Percentiles rank a stretch among this genome's conserved stretches.
Evolutionary conservation across 2,113 vertebrate genomes (phyloP).

Genomic region (Xenopus laevis): DNA sequence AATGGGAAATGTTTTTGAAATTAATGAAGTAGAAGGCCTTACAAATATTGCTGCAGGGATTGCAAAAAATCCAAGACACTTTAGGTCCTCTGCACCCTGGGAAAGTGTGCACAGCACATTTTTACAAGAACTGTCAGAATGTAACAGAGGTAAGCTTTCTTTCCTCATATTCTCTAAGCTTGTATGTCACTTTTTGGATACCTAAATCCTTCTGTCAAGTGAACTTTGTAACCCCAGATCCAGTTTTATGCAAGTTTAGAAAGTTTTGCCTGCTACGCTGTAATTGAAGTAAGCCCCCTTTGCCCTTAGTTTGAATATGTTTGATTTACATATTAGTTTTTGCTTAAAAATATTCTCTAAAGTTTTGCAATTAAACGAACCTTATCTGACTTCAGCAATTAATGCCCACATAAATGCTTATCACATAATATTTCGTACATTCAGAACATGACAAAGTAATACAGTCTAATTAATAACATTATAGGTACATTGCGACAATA

Average conservation of each 20-base stretch:
- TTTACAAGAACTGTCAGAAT: constrained; percentile 14
- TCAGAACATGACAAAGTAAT: no score
- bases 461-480: no score
- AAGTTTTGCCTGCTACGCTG: not conserved
- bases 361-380: no score
- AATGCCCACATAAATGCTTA: no score
- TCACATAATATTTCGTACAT: no score
- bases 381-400: no score
- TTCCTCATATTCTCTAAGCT: not conserved
- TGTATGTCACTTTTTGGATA: constrained; percentile 17
- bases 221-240: not conserved
- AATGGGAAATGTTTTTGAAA: constrained; percentile 13
- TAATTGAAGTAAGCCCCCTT: no score
- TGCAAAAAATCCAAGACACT: constrained; percentile 44
- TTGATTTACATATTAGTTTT: no score
- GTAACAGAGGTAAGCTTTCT: constrained; percentile 51
- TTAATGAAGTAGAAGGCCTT: constrained; percentile 40
- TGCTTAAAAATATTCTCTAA: no score
- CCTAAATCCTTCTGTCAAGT: constrained; percentile 14
- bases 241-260: not conserved
- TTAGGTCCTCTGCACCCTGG: constrained; percentile 4
- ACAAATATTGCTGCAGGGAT: constrained; percentile 41
- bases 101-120: constrained; percentile 39
- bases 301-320: no score
- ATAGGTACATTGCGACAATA: no score